A percentile compares a stretch with the other conserved stretches of the same genome.
Conservation (phyloP, 2,888 invertebrate species). For the Pristionchus mayeri region DNA sequence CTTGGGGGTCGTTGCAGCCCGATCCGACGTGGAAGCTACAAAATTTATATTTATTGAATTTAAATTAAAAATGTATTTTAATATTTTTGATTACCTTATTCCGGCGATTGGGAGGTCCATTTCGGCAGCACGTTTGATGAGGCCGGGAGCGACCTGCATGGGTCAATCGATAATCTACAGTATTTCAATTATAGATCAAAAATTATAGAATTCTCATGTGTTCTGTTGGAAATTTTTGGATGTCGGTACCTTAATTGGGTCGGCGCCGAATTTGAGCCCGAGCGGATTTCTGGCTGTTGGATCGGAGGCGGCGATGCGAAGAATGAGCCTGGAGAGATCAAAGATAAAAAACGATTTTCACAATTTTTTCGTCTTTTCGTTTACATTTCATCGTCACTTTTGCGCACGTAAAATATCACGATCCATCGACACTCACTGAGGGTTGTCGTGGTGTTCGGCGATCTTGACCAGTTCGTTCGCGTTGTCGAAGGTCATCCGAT, state of each 20-base stretch:
- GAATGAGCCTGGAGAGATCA: slow-evolving; percentile 83
- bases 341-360: background rate
- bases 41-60: background rate
- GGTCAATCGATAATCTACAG: background rate
- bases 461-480: slow-evolving; percentile 72
- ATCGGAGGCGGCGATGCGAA: slow-evolving; percentile 85
- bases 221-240: too few relatives aligned
- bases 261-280: slow-evolving; percentile 75
- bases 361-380: too few relatives aligned
- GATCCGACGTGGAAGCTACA: slow-evolving; percentile 77
- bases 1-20: slow-evolving; percentile 80
- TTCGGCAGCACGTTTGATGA: slow-evolving; percentile 67
- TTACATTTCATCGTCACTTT: too few relatives aligned
- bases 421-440: slow-evolving; percentile 70
- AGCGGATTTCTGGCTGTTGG: slow-evolving; percentile 88
- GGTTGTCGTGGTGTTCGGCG: slow-evolving; percentile 62
- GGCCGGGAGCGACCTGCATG: slow-evolving; percentile 57
- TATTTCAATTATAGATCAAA: too few relatives aligned
- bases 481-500: slow-evolving; percentile 75
- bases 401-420: too few relatives aligned
- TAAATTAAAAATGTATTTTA: too few relatives aligned
- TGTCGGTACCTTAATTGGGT: slow-evolving; percentile 66
- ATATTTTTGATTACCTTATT: slow-evolving; percentile 76
- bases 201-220: too few relatives aligned
- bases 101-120: slow-evolving; percentile 71